Percentiles rank a stretch among this genome's conserved stretches.
These are phyloP conservation scores for Linepithema humile DNA, from an alignment of 1,140 invertebrate genomes.

Conservation along the genomic window DNA sequence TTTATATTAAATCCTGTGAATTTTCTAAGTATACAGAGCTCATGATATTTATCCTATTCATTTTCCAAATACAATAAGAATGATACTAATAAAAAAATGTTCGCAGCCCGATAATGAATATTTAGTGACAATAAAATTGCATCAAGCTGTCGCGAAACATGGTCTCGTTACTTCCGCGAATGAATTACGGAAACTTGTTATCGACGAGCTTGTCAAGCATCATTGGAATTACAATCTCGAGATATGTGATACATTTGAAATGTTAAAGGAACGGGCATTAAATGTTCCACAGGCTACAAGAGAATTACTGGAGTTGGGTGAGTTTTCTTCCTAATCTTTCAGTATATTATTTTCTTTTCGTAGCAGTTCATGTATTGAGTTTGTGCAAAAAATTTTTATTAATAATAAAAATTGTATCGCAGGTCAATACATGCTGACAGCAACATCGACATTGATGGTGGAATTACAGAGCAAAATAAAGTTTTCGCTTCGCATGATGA, in stretches of 20 bases:
- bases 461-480: slow-evolving; percentile 79
- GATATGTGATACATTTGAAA: slow-evolving; percentile 87
- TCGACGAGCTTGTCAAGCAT: slow-evolving; percentile 82
- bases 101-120: slow-evolving; percentile 84
- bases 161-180: slow-evolving; percentile 82
- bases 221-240: slow-evolving; percentile 86
- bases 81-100: not conserved
- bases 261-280: slow-evolving; percentile 69
- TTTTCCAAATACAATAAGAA: not conserved
- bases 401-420: slow-evolving; percentile 74
- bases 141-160: slow-evolving; percentile 72
- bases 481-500: slow-evolving; percentile 79
- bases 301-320: slow-evolving; percentile 87
- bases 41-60: not conserved
- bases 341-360: slow-evolving; percentile 56
- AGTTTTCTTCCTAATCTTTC: slow-evolving; percentile 18
- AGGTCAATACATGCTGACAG: slow-evolving; percentile 81
- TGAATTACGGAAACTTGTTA: slow-evolving; percentile 83
- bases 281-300: slow-evolving; percentile 87
- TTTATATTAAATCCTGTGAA: too few species aligned
- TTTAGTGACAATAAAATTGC: slow-evolving; percentile 72
- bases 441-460: slow-evolving; percentile 78
- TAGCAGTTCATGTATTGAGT: slow-evolving; percentile 62
- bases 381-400: slow-evolving; percentile 46
- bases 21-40: not conserved